phyloP scores from a whole-genome alignment of 1,140 invertebrate genomes.

The Brachionus rubens region DNA sequence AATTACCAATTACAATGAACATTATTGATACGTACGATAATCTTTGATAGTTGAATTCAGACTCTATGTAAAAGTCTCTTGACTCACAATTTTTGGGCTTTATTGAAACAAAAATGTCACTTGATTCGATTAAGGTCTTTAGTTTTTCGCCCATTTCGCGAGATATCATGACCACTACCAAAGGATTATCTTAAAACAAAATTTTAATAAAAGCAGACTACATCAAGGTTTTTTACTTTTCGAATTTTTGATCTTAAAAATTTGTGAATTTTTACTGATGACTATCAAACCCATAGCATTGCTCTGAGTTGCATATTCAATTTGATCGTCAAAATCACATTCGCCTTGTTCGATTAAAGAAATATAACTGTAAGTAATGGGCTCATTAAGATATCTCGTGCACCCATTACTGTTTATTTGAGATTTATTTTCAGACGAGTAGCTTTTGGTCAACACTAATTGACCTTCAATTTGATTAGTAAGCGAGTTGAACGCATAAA shows the following conservation, averaged over 20 bases:
- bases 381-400: background rate
- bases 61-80: slow-evolving; percentile 21
- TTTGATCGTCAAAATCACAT: slow-evolving; percentile 7
- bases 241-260: slow-evolving; percentile 8
- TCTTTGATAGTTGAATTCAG: slow-evolving; percentile 3
- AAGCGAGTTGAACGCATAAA: background rate
- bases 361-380: background rate
- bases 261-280: slow-evolving; percentile 32
- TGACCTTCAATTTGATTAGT: background rate
- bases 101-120: background rate
- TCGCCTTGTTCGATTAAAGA: slow-evolving; percentile 8
- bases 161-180: slow-evolving; percentile 20
- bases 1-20: slow-evolving; percentile 22
- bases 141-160: background rate
- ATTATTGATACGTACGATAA: slow-evolving; percentile 30
- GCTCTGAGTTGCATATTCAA: background rate
- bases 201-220: background rate
- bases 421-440: background rate
- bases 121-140: background rate
- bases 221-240: background rate
- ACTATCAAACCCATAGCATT: background rate
- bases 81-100: slow-evolving; percentile 25
- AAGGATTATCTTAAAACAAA: slow-evolving; percentile 8
- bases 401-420: background rate
- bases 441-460: background rate